Percentiles rank a stretch among this genome's conserved stretches.
Evolutionary conservation across 2,113 vertebrate genomes (phyloP).

Genomic region (Eudyptes chrysolophus): DNA sequence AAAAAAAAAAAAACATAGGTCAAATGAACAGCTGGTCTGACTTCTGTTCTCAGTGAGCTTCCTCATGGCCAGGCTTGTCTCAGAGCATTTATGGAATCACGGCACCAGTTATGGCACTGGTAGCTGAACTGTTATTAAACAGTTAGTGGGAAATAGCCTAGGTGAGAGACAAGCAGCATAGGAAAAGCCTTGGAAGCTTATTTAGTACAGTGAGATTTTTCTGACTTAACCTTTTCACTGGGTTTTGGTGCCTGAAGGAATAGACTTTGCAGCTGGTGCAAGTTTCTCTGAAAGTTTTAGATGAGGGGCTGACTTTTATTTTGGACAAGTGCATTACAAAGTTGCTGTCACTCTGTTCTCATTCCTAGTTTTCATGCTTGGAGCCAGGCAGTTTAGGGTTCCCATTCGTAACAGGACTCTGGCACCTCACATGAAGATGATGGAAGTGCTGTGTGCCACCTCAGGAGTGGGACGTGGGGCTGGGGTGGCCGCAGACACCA

Average conservation of each 20-base stretch:
- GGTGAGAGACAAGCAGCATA: not conserved
- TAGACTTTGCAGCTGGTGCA: not conserved
- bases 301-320: not conserved
- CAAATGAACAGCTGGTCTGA: not conserved
- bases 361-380: not conserved
- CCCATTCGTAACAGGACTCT: rapidly evolving
- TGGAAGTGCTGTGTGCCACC: not conserved
- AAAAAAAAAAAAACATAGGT: not conserved
- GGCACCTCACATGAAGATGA: rapidly evolving
- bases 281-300: not conserved
- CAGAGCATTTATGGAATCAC: not conserved
- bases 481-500: not conserved
- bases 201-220: not conserved
- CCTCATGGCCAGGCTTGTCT: not conserved
- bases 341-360: not conserved
- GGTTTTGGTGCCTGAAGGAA: not conserved
- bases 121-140: not conserved
- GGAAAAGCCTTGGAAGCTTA: not conserved
- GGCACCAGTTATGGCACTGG: not conserved
- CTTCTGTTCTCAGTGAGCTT: not conserved
- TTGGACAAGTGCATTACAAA: not conserved
- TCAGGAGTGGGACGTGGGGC: not conserved
- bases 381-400: not conserved
- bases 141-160: not conserved
- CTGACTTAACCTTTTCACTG: not conserved